These are phyloP conservation scores for Hemitrygon akajei DNA, from an alignment of 2,797 vertebrate genomes.

Conservation along the genomic window DNA sequence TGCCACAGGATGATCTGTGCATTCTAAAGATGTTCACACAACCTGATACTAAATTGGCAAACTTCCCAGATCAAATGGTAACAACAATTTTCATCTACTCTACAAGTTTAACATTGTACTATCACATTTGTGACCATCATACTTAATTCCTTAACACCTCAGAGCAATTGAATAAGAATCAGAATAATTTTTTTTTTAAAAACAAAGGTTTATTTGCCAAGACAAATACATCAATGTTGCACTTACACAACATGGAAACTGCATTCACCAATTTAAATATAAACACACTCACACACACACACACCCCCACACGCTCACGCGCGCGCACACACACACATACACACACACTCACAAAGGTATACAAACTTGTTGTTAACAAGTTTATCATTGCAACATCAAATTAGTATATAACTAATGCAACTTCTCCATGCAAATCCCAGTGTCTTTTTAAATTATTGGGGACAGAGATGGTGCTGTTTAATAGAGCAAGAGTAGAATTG, in stretches of 20 bases:
- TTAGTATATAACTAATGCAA: slow-evolving; percentile 33
- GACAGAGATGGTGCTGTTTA: slow-evolving; percentile 7
- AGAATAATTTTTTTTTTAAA: neutral
- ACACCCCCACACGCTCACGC: slow-evolving; percentile 38
- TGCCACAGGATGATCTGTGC: no score
- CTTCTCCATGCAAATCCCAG: slow-evolving; percentile 33
- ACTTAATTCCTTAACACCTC: neutral
- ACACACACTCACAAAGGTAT: slow-evolving; percentile 44
- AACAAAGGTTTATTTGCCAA: slow-evolving; percentile 37
- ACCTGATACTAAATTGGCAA: no score
- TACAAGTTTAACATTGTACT: neutral
- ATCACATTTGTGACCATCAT: neutral
- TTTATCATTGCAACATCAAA: slow-evolving; percentile 48
- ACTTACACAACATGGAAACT: slow-evolving; percentile 44
- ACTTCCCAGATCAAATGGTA: no score
- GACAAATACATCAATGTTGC: slow-evolving; percentile 35
- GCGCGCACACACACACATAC: slow-evolving; percentile 39
- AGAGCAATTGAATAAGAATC: neutral
- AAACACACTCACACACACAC: slow-evolving; percentile 38
- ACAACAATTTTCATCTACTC: no score
- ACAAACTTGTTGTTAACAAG: slow-evolving; percentile 46
- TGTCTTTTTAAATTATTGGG: neutral
- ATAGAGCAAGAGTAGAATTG: slow-evolving; percentile 43
- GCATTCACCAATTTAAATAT: slow-evolving; percentile 49
- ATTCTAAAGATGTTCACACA: no score